phyloP scores from a whole-genome alignment of 2,888 invertebrate genomes.

The Acleris sparsana region DNA sequence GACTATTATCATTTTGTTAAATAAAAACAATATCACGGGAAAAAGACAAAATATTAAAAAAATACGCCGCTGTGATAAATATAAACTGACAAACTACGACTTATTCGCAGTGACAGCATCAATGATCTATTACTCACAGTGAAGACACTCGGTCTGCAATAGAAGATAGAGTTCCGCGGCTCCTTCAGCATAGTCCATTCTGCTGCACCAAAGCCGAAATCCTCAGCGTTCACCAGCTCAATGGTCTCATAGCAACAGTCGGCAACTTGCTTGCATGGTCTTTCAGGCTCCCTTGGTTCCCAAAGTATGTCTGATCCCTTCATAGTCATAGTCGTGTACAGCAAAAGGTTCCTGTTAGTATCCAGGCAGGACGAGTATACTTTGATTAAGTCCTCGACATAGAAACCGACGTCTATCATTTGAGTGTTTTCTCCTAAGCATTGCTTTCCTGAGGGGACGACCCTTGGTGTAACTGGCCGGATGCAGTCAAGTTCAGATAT shows the following conservation, averaged over 20 bases:
- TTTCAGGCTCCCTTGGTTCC: conserved; percentile 40
- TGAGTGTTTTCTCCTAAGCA: conserved; percentile 19
- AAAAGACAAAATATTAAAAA: no score
- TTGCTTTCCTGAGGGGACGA: neutral
- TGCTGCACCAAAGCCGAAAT: conserved; percentile 41
- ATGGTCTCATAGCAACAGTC: conserved; percentile 42
- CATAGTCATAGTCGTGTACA: conserved; percentile 21
- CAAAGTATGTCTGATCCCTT: neutral
- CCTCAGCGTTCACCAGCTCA: conserved; percentile 42
- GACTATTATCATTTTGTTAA: no score
- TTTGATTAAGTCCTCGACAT: conserved; percentile 10
- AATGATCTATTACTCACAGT: conserved; percentile 1
- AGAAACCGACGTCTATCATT: conserved; percentile 13
- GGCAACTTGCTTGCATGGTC: conserved; percentile 41
- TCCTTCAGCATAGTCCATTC: conserved; percentile 44
- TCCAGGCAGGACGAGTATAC: conserved; percentile 28
- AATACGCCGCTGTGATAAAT: no score
- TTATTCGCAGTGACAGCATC: no score
- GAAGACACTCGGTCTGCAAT: conserved; percentile 30
- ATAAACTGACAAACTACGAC: no score
- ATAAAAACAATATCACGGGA: no score
- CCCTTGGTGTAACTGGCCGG: neutral
- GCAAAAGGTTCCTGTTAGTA: conserved; percentile 9
- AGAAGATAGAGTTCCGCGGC: conserved; percentile 42
- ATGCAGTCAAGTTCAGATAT: conserved; percentile 24